These are phyloP conservation scores for Digitonthophagus gazella DNA, from an alignment of 2,888 invertebrate species.

Conservation along the genomic window DNA sequence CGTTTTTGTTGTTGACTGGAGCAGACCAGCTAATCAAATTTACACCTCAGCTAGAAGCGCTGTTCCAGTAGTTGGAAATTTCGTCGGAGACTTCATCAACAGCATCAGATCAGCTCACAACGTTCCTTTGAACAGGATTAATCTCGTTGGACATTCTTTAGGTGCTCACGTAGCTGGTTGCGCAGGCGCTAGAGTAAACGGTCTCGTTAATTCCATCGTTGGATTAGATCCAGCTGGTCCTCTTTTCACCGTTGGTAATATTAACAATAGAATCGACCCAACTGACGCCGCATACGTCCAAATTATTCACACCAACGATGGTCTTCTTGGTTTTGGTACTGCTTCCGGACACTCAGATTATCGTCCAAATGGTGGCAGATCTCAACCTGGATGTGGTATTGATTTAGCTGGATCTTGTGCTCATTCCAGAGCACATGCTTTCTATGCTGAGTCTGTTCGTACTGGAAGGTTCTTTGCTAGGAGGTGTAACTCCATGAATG, in stretches of 20 bases:
- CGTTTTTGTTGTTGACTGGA: conserved; percentile 45
- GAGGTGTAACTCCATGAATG: conserved; percentile 30
- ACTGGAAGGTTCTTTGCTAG: conserved; percentile 39
- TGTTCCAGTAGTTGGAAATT: conserved; percentile 36
- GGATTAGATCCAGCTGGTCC: conserved; percentile 47
- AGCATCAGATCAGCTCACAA: conserved; percentile 32
- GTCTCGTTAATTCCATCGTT: conserved; percentile 39
- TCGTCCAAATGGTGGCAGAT: conserved; percentile 45
- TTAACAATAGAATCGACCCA: conserved; percentile 40
- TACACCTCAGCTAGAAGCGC: conserved; percentile 34
- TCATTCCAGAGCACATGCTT: conserved; percentile 49
- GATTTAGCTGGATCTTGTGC: conserved; percentile 46
- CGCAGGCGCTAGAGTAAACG: conserved; percentile 36
- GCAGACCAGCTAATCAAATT: conserved; percentile 32
- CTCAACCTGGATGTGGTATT: conserved; percentile 44
- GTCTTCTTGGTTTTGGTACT: conserved; percentile 33
- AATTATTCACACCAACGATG: conserved; percentile 43
- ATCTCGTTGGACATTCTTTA: conserved; percentile 39
- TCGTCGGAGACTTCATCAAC: conserved; percentile 38
- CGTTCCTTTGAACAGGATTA: conserved; percentile 32
- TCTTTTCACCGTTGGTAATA: conserved; percentile 34
- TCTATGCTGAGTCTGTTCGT: conserved; percentile 50
- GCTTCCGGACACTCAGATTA: conserved; percentile 46
- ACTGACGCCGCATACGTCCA: conserved; percentile 45
- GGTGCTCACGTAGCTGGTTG: conserved; percentile 44